Base-by-base conservation (phyloP, 2,113 vertebrate species). In the Campylomormyrus numenius region DNA sequence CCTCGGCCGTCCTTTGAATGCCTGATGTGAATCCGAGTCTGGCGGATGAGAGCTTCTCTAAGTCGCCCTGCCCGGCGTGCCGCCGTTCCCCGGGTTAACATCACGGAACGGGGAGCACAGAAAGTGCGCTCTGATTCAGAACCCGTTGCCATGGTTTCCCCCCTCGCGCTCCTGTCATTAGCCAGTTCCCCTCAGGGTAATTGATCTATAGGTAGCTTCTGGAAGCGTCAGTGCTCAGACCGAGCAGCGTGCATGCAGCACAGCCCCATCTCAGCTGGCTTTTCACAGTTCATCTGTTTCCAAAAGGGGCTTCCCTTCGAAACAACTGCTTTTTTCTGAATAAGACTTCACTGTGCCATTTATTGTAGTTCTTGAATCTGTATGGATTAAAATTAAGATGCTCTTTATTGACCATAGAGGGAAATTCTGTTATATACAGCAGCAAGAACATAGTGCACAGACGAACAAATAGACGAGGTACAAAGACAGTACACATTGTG, bases 181-280 rank as follows among this genome's bases (percentile, higher is more conserved):
- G 85, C 85, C n/a, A 52, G 9, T 52, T 87, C 48, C 27, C 85
- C 85, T 87, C n/a, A 52, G 85, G 85, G 85, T 87, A 87, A 87
- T 87, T 52, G 85, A 87, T 87, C 85, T 52, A 50, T 52, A 52
- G 85, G 49, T 87, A 52, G 46, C 13, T 50, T 35, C 27, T 52
- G 48, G 85, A 35, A 87, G 46, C 11, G 9, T 52, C 85, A 87
- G 49, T 17, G 27, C 13, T 31, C 85, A 27, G 70, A 39, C 31
- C 0, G 1, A 39, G 11, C 31, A 35, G 70, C 31, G 15, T 77
- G 15, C 70, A 39, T 11, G 5, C 15, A 4, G 31, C 70, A 39
- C 70, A 80, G 35, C 31, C 31, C 11, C 4, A 13, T 13, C 5
- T 74, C 9, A 35, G n/a, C 31, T 74, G 66, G n/a, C 31, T 19